Conservation (phyloP, 2,888 invertebrate species). For the Chrysina gloriosa region DNA sequence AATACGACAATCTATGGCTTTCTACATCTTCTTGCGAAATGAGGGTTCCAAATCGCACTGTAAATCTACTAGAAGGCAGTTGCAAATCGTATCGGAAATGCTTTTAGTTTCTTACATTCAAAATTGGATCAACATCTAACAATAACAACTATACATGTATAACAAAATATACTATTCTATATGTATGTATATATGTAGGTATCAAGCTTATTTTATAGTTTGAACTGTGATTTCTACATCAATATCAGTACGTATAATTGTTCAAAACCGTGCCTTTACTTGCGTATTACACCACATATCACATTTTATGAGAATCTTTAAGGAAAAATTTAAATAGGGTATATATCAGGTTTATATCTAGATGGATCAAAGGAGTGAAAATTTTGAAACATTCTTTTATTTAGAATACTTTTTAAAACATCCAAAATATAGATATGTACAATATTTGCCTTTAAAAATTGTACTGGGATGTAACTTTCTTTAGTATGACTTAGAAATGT, state of each 20-base stretch:
- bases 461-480: too few species aligned
- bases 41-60: too few species aligned
- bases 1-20: neutral
- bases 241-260: slow-evolving; percentile 13
- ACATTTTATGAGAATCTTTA: slow-evolving; percentile 9
- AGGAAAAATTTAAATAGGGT: neutral
- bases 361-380: too few species aligned
- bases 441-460: too few species aligned
- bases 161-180: slow-evolving; percentile 36
- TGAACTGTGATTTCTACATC: slow-evolving; percentile 32
- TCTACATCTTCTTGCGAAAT: too few species aligned
- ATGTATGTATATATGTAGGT: neutral
- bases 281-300: slow-evolving; percentile 10
- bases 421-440: too few species aligned
- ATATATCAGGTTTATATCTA: too few species aligned
- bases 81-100: neutral
- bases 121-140: slow-evolving; percentile 4
- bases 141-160: slow-evolving; percentile 19
- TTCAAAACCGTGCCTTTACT: too few species aligned
- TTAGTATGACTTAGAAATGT: too few species aligned
- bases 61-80: too few species aligned
- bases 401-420: too few species aligned
- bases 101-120: neutral
- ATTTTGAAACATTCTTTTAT: too few species aligned
- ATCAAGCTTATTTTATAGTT: slow-evolving; percentile 15